phyloP scores from a whole-genome alignment of 2,797 vertebrate species.

The Fistularia tabacaria region DNA sequence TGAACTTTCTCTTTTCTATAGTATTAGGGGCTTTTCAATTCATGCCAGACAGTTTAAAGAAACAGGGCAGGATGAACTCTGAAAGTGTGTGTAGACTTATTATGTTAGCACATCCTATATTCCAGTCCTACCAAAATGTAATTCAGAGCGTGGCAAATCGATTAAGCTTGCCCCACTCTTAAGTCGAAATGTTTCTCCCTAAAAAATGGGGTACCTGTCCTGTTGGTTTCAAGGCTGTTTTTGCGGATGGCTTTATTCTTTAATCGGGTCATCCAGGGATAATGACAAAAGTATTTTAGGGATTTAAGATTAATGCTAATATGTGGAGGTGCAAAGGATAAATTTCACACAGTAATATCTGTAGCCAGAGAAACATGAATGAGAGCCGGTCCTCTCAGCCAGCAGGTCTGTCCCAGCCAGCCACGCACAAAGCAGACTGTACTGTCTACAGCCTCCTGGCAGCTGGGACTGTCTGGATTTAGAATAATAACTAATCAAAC shows the following conservation, averaged over 20 bases:
- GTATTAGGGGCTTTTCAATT: constrained; percentile 41
- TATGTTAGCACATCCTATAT: constrained; percentile 36
- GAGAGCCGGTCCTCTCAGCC: constrained; percentile 40
- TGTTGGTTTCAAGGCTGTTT: constrained; percentile 50
- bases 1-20: constrained; percentile 19
- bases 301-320: constrained; percentile 62
- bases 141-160: constrained; percentile 60
- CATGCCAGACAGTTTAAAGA: constrained; percentile 37
- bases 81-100: constrained; percentile 23
- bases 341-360: constrained; percentile 62
- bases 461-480: constrained; percentile 39
- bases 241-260: constrained; percentile 63
- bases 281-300: constrained; percentile 54
- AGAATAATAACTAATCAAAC: constrained; percentile 6
- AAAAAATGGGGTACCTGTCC: constrained; percentile 53
- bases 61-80: constrained; percentile 56
- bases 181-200: constrained; percentile 33
- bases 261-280: constrained; percentile 32
- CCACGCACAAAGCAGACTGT: constrained; percentile 38
- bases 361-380: constrained; percentile 36
- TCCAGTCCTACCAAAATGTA: constrained; percentile 46
- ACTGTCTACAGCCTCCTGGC: constrained; percentile 27
- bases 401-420: constrained; percentile 49
- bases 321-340: constrained; percentile 50
- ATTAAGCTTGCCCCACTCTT: constrained; percentile 47